Conservation (phyloP, 2,797 vertebrate species). For the Alauda arvensis region DNA sequence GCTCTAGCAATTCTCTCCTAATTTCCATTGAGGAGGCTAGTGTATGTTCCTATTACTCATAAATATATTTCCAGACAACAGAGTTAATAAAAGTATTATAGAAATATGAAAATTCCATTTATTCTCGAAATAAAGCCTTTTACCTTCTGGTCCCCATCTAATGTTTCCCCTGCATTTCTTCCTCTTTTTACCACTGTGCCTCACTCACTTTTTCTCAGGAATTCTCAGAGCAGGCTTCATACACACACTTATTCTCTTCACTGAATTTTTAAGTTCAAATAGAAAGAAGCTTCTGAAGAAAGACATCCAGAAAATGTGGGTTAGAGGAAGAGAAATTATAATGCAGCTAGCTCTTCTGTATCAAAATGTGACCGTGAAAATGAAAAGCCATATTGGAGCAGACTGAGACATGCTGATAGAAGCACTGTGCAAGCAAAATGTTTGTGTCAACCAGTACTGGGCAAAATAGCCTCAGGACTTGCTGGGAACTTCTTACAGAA, state of each 20-base stretch:
- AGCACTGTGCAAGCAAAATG: not conserved
- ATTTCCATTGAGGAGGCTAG: not conserved
- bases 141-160: not conserved
- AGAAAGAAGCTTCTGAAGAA: not conserved
- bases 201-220: not conserved
- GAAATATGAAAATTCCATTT: not conserved
- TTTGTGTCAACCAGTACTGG: not conserved
- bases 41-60: not conserved
- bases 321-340: not conserved
- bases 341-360: not conserved
- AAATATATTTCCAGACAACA: not conserved
- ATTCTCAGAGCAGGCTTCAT: rapidly evolving
- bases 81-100: not conserved
- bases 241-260: not conserved
- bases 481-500: not conserved
- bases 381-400: not conserved
- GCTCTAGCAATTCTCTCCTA: not conserved
- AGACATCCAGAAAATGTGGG: not conserved
- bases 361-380: not conserved
- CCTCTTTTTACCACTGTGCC: not conserved
- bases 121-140: not conserved
- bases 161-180: not conserved
- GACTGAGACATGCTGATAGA: not conserved
- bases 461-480: not conserved
- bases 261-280: not conserved